Base-by-base conservation (phyloP, 2,888 invertebrate species). In the Scaptomyza parva region DNA sequence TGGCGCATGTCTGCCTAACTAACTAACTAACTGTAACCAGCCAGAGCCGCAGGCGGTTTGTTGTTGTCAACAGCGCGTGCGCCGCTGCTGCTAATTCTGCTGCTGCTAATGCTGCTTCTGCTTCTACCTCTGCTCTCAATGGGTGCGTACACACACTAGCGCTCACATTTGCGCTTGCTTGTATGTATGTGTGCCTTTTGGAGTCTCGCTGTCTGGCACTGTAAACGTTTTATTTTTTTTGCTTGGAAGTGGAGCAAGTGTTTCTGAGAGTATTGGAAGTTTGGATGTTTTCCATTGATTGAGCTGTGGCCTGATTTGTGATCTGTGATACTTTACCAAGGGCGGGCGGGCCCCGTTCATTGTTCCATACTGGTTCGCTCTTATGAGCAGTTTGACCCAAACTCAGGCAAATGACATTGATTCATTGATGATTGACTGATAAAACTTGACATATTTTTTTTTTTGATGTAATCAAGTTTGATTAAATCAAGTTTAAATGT, bases 201-300 rank as follows among this genome's bases (percentile, higher is more conserved):
- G 85, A 84, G 82, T 76, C 82, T 60, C 70, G 54, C 78, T 85
- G 82, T 83, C 82, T 83, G 74, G 73, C 79, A 67, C 41, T 69
- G 85, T 78, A 84, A 75, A 48, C 50, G 54, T 54, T 40, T 28
- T 2, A n/a, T n/a, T n/a, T n/a, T n/a, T n/a, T n/a, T n/a, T n/a
- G n/a, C n/a, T 71, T 52, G 64, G 70, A 86, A 82, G 76, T 82
- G 65, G 82, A 84, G 82, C 87, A 82, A 84, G 84, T 82, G 81
- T 65, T 59, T 78, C 70, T 20, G 39, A 35, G 39, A 35, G 14
- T 44, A 22, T 41, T 61, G 41, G 17, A 41, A 3, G n/a, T n/a
- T n/a, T n/a, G n/a, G 51, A 14, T 20, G 33, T 22, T 43, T 60
- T 41, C 35, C 43, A 43, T 39, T 44, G 33, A 30, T 59, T 59